These are phyloP conservation scores for Acleris emargana DNA, from an alignment of 2,888 invertebrate genomes.

Conservation along the genomic window DNA sequence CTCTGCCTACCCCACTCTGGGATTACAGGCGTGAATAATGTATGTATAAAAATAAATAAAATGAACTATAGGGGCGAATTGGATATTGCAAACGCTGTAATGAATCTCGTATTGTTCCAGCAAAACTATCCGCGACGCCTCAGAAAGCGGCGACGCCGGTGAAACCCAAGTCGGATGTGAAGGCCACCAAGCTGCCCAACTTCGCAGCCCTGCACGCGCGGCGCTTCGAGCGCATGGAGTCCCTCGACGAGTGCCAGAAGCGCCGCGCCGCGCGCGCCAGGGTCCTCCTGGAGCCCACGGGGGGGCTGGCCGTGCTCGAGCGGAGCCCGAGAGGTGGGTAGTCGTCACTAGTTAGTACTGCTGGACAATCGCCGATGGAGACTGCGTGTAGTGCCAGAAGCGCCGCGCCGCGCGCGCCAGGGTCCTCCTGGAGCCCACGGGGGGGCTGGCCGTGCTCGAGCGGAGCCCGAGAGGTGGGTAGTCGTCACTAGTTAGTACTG, in stretches of 20 bases:
- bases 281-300: slow-evolving; percentile 72
- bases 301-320: slow-evolving; percentile 50
- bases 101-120: slow-evolving; percentile 43
- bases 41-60: too few relatives aligned
- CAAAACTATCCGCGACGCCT: slow-evolving; percentile 54
- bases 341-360: background rate
- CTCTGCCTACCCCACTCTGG: too few relatives aligned
- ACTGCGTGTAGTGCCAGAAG: too few relatives aligned
- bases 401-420: too few relatives aligned
- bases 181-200: slow-evolving; percentile 85
- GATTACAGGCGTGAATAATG: too few relatives aligned
- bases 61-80: too few relatives aligned
- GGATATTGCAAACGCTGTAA: background rate
- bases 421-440: slow-evolving; percentile 72
- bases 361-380: background rate
- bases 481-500: too few relatives aligned
- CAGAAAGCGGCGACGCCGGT: slow-evolving; percentile 48
- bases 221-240: slow-evolving; percentile 87
- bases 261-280: slow-evolving; percentile 70
- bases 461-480: too few relatives aligned
- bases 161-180: slow-evolving; percentile 45
- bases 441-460: slow-evolving; percentile 32
- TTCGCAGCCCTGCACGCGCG: slow-evolving; percentile 87
- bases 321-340: slow-evolving; percentile 59
- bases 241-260: slow-evolving; percentile 84